Conservation (phyloP, 2,888 invertebrate species). For the Eupithecia insigniata region DNA sequence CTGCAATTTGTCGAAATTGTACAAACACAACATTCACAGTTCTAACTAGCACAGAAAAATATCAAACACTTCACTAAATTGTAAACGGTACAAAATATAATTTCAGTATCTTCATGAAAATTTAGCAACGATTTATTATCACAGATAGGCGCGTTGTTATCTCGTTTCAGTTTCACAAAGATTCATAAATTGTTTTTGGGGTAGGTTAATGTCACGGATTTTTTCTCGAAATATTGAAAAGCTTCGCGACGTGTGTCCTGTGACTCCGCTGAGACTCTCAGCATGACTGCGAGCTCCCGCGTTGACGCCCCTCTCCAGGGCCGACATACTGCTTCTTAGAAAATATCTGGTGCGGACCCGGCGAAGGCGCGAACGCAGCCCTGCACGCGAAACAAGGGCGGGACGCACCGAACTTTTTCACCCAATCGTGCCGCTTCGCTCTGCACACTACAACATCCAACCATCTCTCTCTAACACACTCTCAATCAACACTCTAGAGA, state of each 20-base stretch:
- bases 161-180: slow-evolving; percentile 57
- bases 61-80: slow-evolving; percentile 75
- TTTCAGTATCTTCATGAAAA: slow-evolving; percentile 72
- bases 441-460: slow-evolving; percentile 44
- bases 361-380: slow-evolving; percentile 77
- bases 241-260: slow-evolving; percentile 80
- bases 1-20: slow-evolving; percentile 24
- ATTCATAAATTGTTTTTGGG: slow-evolving; percentile 62
- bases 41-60: slow-evolving; percentile 57
- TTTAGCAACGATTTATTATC: slow-evolving; percentile 66
- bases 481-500: slow-evolving; percentile 42
- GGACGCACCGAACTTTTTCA: slow-evolving; percentile 73
- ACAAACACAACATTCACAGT: slow-evolving; percentile 42
- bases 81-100: slow-evolving; percentile 59
- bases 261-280: slow-evolving; percentile 80
- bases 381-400: slow-evolving; percentile 70
- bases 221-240: slow-evolving; percentile 74
- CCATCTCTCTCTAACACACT: slow-evolving; percentile 59
- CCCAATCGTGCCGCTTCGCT: slow-evolving; percentile 67
- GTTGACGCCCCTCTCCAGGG: slow-evolving; percentile 78
- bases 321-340: slow-evolving; percentile 81
- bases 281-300: slow-evolving; percentile 84
- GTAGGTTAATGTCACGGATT: slow-evolving; percentile 73
- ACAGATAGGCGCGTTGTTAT: slow-evolving; percentile 76
- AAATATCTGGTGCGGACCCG: slow-evolving; percentile 68